Conservation (phyloP, 2,888 invertebrate genomes). For the Drosophila suboccidentalis region DNA sequence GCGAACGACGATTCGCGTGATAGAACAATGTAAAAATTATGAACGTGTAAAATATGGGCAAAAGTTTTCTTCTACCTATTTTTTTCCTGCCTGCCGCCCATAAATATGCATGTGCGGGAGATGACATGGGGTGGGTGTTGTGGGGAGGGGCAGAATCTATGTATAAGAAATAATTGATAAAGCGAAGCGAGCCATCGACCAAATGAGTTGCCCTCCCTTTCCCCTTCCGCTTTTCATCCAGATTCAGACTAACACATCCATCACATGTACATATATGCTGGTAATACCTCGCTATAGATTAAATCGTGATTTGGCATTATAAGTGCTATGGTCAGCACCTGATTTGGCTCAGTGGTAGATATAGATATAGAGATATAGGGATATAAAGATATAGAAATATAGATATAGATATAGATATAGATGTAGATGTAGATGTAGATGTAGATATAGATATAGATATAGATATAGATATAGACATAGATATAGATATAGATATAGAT, state of each 20-base stretch:
- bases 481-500: constrained; percentile 11
- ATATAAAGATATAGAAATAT: constrained; percentile 7
- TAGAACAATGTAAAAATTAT: constrained; percentile 81
- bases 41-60: constrained; percentile 77
- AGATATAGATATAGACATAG: too few relatives aligned
- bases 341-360: constrained; percentile 61
- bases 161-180: constrained; percentile 66
- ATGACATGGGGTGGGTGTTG: background rate
- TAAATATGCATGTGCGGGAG: constrained; percentile 59
- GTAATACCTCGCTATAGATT: constrained; percentile 42
- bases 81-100: constrained; percentile 36
- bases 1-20: constrained; percentile 78
- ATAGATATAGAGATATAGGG: constrained; percentile 6
- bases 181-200: constrained; percentile 34
- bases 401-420: too few relatives aligned
- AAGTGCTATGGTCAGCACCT: constrained; percentile 46
- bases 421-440: too few relatives aligned
- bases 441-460: too few relatives aligned
- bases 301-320: constrained; percentile 55
- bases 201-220: constrained; percentile 9
- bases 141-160: constrained; percentile 35
- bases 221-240: background rate
- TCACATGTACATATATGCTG: background rate
- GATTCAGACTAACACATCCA: background rate
- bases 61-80: constrained; percentile 34